Percentiles rank a stretch among this genome's conserved stretches.
These are phyloP conservation scores for Pteronotus mesoamericanus DNA, from an alignment of 2,797 vertebrate species.

Conservation along the genomic window DNA sequence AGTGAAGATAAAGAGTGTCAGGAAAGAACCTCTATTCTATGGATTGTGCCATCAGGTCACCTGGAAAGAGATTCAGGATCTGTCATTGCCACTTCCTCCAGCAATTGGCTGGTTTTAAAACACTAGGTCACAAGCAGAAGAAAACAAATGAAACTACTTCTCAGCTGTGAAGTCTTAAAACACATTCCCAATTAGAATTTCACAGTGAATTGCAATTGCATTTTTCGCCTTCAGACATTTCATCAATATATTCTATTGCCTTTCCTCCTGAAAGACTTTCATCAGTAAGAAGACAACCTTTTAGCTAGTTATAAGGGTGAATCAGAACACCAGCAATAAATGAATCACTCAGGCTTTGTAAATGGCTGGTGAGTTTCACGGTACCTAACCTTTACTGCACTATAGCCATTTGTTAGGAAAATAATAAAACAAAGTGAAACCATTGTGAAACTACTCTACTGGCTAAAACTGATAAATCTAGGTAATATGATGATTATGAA, in stretches of 20 bases:
- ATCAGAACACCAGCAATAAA: not conserved
- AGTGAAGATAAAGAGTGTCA: not conserved
- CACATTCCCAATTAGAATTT: slow-evolving; percentile 53
- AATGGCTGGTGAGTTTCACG: not conserved
- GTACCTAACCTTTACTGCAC: not conserved
- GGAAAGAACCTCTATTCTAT: not conserved
- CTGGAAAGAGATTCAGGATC: not conserved
- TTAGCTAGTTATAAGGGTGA: slow-evolving; percentile 35
- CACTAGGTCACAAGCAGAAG: not conserved
- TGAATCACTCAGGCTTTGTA: slow-evolving; percentile 46
- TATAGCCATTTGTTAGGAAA: not conserved
- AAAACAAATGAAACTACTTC: slow-evolving; percentile 38
- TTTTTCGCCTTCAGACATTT: slow-evolving; percentile 44
- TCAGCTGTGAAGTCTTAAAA: slow-evolving; percentile 48
- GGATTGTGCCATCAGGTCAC: not conserved
- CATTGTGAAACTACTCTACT: not conserved
- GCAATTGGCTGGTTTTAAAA: not conserved
- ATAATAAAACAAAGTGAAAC: not conserved
- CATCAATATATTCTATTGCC: slow-evolving; percentile 38
- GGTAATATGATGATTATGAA: not conserved
- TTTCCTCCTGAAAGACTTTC: not conserved
- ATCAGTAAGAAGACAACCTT: slow-evolving; percentile 38
- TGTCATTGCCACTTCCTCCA: not conserved
- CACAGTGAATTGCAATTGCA: slow-evolving; percentile 35
- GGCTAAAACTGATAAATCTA: not conserved